Evolutionary conservation across 1,140 invertebrate species (phyloP), one percentile per base, ranked within the genome.

Genomic region (Apis mellifera): DNA sequence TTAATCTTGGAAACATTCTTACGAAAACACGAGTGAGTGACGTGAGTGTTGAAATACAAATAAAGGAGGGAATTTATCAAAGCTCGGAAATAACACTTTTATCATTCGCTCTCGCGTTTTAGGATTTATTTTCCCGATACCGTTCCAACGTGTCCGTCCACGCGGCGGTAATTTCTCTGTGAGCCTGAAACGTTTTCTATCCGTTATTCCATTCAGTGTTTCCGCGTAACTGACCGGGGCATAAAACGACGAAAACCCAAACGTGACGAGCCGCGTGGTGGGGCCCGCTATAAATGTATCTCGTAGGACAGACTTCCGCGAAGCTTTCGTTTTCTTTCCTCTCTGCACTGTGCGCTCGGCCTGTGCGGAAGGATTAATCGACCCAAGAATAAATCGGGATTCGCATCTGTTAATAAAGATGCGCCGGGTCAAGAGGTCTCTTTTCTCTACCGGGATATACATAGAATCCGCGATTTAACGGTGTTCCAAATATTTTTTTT

Each of bases 351-450:
- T n/a, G n/a, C 32, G 64, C 32, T 57, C 65, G 42, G 26, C 26
- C 21, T n/a, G 55, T 57, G 75, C 54, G 65, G 81, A 82, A 77
- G 81, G 81, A 82, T 82, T 82, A 82, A 82, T 82, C 81, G 81
- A 50, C 48, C 81, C 81, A 55, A 66, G 71, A 82, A 82, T 82
- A 82, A 82, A 82, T 82, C 81, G 66, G 66, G 68, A 70, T 74
- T n/a, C 23, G 59, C 26, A 50, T 32, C 50, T n/a, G 73, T 76
- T 78, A 82, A 82, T 82, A 82, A 82, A 77, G 74, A 70, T 76
- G 66, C 57, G 50, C 23, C 57, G 66, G 81, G 74, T 77, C 71
- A 82, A 71, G 55, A 71, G 65, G 75, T 82, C 75, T 76, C 19
- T 48, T 8, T 32, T 15, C 50, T 19, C 26, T 11, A 21, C 9